A percentile compares a stretch with the other conserved stretches of the same genome.
These are phyloP conservation scores for Helostoma temminkii DNA, from an alignment of 2,797 vertebrate species.

Conservation along the genomic window DNA sequence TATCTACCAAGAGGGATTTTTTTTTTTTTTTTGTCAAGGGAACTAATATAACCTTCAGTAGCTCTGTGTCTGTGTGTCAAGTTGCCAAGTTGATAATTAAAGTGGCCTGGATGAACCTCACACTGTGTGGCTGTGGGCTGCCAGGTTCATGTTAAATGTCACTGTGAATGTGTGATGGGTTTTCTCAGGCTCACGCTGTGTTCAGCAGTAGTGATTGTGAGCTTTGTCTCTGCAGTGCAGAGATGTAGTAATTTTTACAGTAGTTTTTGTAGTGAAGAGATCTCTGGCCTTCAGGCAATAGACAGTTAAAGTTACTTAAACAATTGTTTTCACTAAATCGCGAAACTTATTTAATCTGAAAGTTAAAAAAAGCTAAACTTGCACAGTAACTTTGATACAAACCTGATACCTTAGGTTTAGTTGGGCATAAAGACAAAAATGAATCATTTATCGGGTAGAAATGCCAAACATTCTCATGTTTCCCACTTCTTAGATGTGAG, in stretches of 20 bases:
- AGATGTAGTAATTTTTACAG: not conserved
- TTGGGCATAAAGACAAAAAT: not conserved
- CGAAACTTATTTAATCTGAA: no score
- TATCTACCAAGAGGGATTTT: no score
- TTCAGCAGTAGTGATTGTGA: no score
- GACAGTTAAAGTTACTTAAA: not conserved
- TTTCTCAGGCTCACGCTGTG: not conserved
- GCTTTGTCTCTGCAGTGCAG: not conserved
- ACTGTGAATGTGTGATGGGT: not conserved
- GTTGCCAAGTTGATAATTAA: slow-evolving; percentile 48
- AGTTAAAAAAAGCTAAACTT: no score
- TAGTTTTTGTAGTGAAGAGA: not conserved
- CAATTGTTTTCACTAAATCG: no score
- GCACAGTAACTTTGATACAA: not conserved
- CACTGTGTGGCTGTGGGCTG: slow-evolving; percentile 5
- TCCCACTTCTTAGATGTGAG: no score
- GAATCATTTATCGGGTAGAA: not conserved
- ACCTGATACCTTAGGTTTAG: not conserved
- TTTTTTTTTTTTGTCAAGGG: not conserved
- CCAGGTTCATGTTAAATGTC: slow-evolving; percentile 43
- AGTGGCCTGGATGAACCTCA: not conserved
- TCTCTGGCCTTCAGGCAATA: not conserved
- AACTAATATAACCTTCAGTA: not conserved
- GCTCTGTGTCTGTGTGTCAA: not conserved
- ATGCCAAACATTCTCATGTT: not conserved